Evolutionary conservation across 2,888 invertebrate genomes (phyloP).

Genomic region (Gnatocerus cornutus): DNA sequence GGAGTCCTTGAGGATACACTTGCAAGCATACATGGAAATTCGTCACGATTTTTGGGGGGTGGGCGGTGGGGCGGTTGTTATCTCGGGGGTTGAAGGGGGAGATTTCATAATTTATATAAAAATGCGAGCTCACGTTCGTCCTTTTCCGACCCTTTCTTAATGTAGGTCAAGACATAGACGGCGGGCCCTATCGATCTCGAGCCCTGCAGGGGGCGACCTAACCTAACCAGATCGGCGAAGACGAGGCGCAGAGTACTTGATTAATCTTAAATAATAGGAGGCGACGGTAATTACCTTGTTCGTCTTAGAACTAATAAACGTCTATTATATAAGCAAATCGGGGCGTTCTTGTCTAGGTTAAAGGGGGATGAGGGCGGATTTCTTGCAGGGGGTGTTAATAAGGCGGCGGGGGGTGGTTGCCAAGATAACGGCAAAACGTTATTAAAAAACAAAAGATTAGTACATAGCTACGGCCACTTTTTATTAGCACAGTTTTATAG

Average conservation of each 20-base stretch:
- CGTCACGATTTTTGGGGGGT: conserved; percentile 6
- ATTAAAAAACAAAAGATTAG: neutral
- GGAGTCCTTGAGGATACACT: conserved; percentile 29
- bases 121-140: conserved; percentile 12
- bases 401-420: neutral
- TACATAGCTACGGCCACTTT: no score
- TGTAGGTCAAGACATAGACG: conserved; percentile 50
- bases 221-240: conserved; percentile 33
- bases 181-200: conserved; percentile 40
- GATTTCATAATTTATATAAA: conserved; percentile 14
- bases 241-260: conserved; percentile 33
- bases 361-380: neutral
- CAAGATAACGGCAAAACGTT: neutral
- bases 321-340: conserved; percentile 26
- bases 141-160: conserved; percentile 31
- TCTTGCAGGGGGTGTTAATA: conserved; percentile 10
- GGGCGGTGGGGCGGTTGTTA: conserved; percentile 3
- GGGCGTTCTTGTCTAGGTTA: conserved; percentile 3
- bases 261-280: conserved; percentile 36
- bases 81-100: conserved; percentile 1
- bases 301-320: conserved; percentile 24
- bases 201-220: conserved; percentile 35
- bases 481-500: no score
- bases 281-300: conserved; percentile 36
- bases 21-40: conserved; percentile 8